Percentiles rank a stretch among this genome's conserved stretches.
These are phyloP conservation scores for Rhopalosiphum maidis DNA, from an alignment of 1,140 invertebrate species.

Conservation along the genomic window DNA sequence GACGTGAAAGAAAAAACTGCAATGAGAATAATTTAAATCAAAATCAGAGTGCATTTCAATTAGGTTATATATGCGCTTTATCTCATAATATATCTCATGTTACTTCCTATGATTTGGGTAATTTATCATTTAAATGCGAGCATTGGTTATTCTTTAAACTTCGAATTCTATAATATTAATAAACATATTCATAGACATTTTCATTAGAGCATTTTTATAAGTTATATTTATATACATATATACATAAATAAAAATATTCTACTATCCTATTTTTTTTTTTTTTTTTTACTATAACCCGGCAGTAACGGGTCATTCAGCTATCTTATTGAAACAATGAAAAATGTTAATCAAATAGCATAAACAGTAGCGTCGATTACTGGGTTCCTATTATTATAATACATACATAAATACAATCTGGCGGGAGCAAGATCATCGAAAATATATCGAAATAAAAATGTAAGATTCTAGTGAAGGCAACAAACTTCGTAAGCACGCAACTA, in stretches of 20 bases:
- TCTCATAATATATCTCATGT: neutral
- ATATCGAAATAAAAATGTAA: neutral
- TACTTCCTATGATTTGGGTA: neutral
- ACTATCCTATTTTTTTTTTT: too few species aligned
- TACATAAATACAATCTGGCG: neutral
- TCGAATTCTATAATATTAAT: too few species aligned
- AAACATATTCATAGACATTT: too few species aligned
- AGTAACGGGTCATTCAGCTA: too few species aligned
- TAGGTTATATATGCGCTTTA: neutral
- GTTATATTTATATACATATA: too few species aligned
- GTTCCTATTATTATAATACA: neutral
- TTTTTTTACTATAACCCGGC: too few species aligned
- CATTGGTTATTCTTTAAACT: too few species aligned
- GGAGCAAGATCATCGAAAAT: neutral
- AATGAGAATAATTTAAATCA: neutral
- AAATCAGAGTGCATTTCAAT: neutral
- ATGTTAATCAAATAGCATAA: neutral
- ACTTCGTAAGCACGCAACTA: neutral
- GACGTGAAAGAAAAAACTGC: neutral
- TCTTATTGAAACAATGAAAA: neutral
- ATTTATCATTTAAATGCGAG: too few species aligned
- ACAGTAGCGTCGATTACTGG: neutral
- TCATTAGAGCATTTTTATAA: too few species aligned
- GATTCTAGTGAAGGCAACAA: neutral
- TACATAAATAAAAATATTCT: too few species aligned